Percentiles rank a stretch among this genome's conserved stretches.
These are phyloP conservation scores for Andrena minutula DNA, from an alignment of 2,888 invertebrate species.

Conservation along the genomic window DNA sequence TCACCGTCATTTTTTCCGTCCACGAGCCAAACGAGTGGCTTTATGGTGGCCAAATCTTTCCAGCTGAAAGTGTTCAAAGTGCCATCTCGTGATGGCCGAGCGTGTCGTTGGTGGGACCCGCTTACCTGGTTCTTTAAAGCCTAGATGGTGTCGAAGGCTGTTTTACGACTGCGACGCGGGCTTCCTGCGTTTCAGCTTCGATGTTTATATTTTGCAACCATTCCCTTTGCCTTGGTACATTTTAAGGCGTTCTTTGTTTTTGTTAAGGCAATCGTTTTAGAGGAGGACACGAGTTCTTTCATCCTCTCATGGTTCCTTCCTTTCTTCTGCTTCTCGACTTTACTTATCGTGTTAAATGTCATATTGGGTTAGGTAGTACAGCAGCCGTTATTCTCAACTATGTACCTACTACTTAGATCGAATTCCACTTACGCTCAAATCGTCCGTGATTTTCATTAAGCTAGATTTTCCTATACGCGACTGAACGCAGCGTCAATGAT, in stretches of 20 bases:
- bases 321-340: too few relatives aligned
- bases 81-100: slow-evolving; percentile 27
- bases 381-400: too few relatives aligned
- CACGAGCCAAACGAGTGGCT: slow-evolving; percentile 79
- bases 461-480: too few relatives aligned
- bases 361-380: too few relatives aligned
- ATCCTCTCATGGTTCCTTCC: too few relatives aligned
- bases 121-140: slow-evolving; percentile 45
- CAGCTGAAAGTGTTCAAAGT: slow-evolving; percentile 40
- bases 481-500: too few relatives aligned
- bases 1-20: slow-evolving; percentile 64
- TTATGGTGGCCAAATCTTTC: slow-evolving; percentile 75
- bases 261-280: background rate
- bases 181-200: background rate
- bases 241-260: too few relatives aligned
- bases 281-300: background rate
- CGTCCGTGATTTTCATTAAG: too few relatives aligned
- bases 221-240: too few relatives aligned
- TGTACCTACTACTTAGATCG: too few relatives aligned
- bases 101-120: slow-evolving; percentile 6
- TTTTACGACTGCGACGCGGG: background rate
- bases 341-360: too few relatives aligned
- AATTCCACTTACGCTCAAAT: too few relatives aligned
- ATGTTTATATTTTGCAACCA: background rate
- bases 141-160: background rate